These are phyloP conservation scores for Pagetopsis macropterus DNA, from an alignment of 2,797 vertebrate genomes.

Conservation along the genomic window DNA sequence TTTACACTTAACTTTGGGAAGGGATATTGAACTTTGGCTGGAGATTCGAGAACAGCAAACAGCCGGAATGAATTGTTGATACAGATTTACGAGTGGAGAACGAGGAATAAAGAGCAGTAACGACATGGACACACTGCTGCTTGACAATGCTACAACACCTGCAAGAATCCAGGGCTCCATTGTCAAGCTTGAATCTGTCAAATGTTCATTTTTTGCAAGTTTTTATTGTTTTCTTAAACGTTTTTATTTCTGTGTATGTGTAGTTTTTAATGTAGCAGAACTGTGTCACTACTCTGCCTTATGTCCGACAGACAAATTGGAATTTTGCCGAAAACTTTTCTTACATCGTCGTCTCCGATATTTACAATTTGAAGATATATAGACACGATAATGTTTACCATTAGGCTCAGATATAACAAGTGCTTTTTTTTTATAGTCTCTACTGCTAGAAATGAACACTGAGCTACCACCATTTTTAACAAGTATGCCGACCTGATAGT, in stretches of 20 bases:
- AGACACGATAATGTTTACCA: constrained; percentile 77
- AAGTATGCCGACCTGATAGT: constrained; percentile 75
- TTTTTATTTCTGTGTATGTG: constrained; percentile 76
- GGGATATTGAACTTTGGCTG: constrained; percentile 68
- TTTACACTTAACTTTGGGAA: constrained; percentile 83
- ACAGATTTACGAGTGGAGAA: constrained; percentile 47
- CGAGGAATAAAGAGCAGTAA: constrained; percentile 54
- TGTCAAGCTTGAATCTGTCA: constrained; percentile 54
- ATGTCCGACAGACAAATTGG: constrained; percentile 68
- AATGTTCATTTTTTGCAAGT: constrained; percentile 69
- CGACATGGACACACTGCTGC: constrained; percentile 77
- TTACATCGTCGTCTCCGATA: constrained; percentile 75
- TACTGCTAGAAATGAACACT: constrained; percentile 82
- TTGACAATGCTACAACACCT: constrained; percentile 56
- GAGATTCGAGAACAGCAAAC: constrained; percentile 50
- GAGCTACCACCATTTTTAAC: constrained; percentile 78
- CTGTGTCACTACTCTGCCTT: constrained; percentile 72
- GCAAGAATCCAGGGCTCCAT: constrained; percentile 51
- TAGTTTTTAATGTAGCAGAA: constrained; percentile 78
- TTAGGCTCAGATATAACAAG: constrained; percentile 77
- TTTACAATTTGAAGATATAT: constrained; percentile 74
- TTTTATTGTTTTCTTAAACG: constrained; percentile 70
- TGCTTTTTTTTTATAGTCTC: constrained; percentile 80
- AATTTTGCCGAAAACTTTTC: constrained; percentile 74
- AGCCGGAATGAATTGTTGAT: constrained; percentile 45